Conservation (phyloP, 2,888 invertebrate genomes). For the Drymonia ruficornis region DNA sequence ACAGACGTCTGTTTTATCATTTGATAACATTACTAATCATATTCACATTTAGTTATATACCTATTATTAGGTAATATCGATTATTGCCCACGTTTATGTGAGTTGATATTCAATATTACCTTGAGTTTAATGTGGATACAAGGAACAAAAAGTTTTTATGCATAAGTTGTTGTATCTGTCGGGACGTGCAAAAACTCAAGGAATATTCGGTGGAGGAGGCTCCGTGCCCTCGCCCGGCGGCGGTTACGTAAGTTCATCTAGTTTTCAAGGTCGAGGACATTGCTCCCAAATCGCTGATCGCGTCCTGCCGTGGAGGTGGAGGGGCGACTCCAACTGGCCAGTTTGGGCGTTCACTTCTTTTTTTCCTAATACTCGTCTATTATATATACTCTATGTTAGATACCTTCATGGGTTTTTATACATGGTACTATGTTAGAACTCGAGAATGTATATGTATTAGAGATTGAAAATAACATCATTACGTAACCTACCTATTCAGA, state of each 20-base stretch:
- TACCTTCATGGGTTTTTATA: conserved; percentile 36
- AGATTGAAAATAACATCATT: neutral
- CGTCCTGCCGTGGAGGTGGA: conserved; percentile 66
- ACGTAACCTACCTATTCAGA: neutral
- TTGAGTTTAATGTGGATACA: neutral
- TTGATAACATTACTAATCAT: neutral
- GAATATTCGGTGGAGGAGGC: conserved; percentile 78
- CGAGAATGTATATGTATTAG: conserved; percentile 1
- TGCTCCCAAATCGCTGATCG: conserved; percentile 83
- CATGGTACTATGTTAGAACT: conserved; percentile 24
- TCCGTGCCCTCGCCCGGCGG: conserved; percentile 67
- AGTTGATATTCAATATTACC: neutral
- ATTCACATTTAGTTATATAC: neutral
- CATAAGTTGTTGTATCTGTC: conserved; percentile 51
- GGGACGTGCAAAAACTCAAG: conserved; percentile 76
- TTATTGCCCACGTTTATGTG: neutral
- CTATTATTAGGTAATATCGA: neutral
- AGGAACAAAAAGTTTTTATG: conserved; percentile 37
- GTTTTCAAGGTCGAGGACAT: conserved; percentile 82
- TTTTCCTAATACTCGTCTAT: conserved; percentile 62
- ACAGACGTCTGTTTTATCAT: neutral
- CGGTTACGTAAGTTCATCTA: conserved; percentile 84
- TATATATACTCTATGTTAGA: conserved; percentile 34
- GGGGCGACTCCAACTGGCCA: conserved; percentile 66
- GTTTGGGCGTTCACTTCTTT: conserved; percentile 74